Evolutionary conservation across 2,888 invertebrate genomes (phyloP), one percentile per base, ranked within the genome.

Genomic region (Macrophya annulata): DNA sequence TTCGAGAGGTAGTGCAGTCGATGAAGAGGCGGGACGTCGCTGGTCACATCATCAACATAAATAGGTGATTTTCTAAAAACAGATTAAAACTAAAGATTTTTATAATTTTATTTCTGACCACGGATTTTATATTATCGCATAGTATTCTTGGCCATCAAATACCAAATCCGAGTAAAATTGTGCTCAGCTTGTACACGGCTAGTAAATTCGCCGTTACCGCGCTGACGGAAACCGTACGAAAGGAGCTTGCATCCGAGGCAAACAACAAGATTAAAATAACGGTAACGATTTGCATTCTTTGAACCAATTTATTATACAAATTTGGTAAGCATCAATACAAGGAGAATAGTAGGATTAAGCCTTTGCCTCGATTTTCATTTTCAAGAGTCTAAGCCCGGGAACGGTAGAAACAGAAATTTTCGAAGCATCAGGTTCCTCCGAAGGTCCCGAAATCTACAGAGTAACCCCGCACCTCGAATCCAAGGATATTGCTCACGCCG

Each of bases 41-140:
- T 65, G 96, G 95, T 0, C 96, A 96, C 87, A 95, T 96, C 86
- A 93, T 96, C 83, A 94, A 96, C 82, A 94, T 96, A 84, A 96
- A 95, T 91, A 96, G 96, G 96, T 95, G 21, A 21, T 12, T 37
- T 25, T 17, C 0, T 15, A 8, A 21, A 10, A 2, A 21, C 3
- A 31, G 3, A 31, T 2, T 3, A 3, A 15, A 10, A n/a, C 62
- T 12, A 31, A 31, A 31, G 31, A 31, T 1, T 3, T 3, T 2
- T 31, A n/a, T n/a, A n/a, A n/a, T n/a, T n/a, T 85, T 93, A 94
- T 43, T n/a, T 72, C 12, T 43, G 2, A 81, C 15, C 10, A 0
- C 21, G 21, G 59, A 9, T 25, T 62, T 4, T 51, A 2, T 40
- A 2, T 40, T 83, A 65, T 79, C 9, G 6, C 17, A 17, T 43